phyloP scores from a whole-genome alignment of 2,888 invertebrate species.

The Eupeodes luniger region DNA sequence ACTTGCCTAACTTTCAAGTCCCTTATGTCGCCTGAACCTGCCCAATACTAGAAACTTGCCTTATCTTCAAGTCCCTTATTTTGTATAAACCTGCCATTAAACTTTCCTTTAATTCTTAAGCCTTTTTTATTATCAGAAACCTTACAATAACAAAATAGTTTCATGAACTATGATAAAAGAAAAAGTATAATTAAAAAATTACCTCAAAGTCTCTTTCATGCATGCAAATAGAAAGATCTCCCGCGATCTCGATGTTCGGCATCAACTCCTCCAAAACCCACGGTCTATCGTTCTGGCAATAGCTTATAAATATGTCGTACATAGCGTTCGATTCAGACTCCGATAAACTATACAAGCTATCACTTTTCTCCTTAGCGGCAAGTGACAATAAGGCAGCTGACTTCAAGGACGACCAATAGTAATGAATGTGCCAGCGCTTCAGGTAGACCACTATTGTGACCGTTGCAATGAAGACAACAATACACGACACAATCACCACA shows the following conservation, averaged over 20 bases:
- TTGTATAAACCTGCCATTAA: too few relatives aligned
- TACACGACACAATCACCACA: conserved; percentile 77
- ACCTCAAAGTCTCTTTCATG: conserved; percentile 90
- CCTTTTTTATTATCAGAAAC: too few relatives aligned
- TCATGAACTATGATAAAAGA: too few relatives aligned
- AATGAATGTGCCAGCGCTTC: conserved; percentile 86
- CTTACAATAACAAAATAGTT: too few relatives aligned
- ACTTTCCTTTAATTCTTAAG: too few relatives aligned
- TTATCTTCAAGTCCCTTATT: too few relatives aligned
- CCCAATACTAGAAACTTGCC: too few relatives aligned
- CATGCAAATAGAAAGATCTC: conserved; percentile 87
- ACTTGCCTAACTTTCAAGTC: too few relatives aligned
- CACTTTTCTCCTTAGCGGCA: conserved; percentile 84
- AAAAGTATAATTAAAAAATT: conserved; percentile 33
- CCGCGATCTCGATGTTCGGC: conserved; percentile 87
- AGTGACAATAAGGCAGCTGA: conserved; percentile 86
- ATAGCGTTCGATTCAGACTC: conserved; percentile 81
- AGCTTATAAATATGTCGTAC: conserved; percentile 90
- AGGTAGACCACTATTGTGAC: conserved; percentile 82
- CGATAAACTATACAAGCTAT: conserved; percentile 78
- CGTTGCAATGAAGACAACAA: conserved; percentile 76
- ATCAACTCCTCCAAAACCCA: conserved; percentile 88
- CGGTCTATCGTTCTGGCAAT: conserved; percentile 87
- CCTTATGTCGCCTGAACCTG: too few relatives aligned
- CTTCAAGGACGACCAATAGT: conserved; percentile 86